phyloP scores from a whole-genome alignment of 2,888 invertebrate species.

The Callosobruchus maculatus region DNA sequence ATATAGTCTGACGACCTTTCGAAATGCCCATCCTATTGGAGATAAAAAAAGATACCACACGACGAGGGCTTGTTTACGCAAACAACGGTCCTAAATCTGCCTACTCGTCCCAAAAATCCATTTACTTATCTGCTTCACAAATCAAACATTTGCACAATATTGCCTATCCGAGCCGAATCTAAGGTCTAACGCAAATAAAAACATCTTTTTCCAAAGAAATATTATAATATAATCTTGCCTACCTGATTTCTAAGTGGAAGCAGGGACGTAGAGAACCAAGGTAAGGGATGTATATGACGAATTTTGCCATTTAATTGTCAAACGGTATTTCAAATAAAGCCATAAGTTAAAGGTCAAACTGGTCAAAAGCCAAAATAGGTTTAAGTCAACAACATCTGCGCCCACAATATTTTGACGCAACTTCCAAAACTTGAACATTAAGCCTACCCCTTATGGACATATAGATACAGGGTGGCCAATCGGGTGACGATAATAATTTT shows the following conservation, averaged over 20 bases:
- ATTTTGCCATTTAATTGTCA: too few species aligned
- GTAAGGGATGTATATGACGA: too few species aligned
- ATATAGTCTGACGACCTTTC: too few species aligned
- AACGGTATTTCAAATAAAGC: too few species aligned
- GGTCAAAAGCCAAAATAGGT: too few species aligned
- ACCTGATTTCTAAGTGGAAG: constrained; percentile 20
- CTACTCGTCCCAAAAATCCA: constrained; percentile 20
- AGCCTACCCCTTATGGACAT: too few species aligned
- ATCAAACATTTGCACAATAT: constrained; percentile 33
- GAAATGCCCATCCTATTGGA: neutral
- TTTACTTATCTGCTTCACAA: constrained; percentile 19
- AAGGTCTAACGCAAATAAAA: neutral
- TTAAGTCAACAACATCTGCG: too few species aligned
- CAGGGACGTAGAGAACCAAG: neutral
- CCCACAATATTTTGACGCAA: too few species aligned
- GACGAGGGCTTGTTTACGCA: neutral
- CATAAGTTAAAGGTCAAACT: too few species aligned
- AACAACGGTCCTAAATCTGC: neutral
- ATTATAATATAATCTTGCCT: constrained; percentile 14
- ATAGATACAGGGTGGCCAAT: too few species aligned
- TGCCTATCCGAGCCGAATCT: constrained; percentile 10
- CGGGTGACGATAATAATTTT: too few species aligned
- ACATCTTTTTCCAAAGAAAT: neutral
- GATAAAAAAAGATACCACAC: neutral
- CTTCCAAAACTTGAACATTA: too few species aligned